Conservation (phyloP, 2,113 vertebrate species). For the Melanerpes aurifrons region DNA sequence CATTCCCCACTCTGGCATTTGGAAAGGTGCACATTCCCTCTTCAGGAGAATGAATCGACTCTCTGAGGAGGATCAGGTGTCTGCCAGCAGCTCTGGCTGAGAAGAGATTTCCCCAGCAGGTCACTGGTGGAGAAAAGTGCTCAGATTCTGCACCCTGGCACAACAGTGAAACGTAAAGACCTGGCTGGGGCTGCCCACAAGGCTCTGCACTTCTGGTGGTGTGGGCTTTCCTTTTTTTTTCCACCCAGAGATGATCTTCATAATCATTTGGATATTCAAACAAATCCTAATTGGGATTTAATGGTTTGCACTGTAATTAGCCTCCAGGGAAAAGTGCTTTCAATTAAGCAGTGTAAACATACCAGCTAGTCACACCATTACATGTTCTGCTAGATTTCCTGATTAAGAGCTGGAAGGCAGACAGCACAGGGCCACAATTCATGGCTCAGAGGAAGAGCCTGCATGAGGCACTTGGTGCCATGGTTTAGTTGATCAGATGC, state of each 20-base stretch:
- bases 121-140: background rate
- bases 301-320: conserved; percentile 66
- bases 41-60: fast-evolving
- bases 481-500: too few species aligned
- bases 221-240: too few species aligned
- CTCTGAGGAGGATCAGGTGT: background rate
- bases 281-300: conserved; percentile 71
- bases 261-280: conserved; percentile 48
- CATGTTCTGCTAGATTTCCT: conserved; percentile 58
- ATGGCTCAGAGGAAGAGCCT: background rate
- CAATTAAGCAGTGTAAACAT: conserved; percentile 72
- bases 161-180: background rate
- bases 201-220: background rate
- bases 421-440: background rate
- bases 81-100: background rate
- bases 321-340: conserved; percentile 65
- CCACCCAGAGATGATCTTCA: background rate
- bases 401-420: conserved; percentile 4
- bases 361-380: conserved; percentile 52
- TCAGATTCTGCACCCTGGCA: background rate
- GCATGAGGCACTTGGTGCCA: too few species aligned
- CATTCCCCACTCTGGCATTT: background rate
- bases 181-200: background rate
- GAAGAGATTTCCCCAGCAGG: background rate
- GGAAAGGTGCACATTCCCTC: background rate